Conservation (phyloP, 2,113 vertebrate genomes). For the Uropsilus gracilis region DNA sequence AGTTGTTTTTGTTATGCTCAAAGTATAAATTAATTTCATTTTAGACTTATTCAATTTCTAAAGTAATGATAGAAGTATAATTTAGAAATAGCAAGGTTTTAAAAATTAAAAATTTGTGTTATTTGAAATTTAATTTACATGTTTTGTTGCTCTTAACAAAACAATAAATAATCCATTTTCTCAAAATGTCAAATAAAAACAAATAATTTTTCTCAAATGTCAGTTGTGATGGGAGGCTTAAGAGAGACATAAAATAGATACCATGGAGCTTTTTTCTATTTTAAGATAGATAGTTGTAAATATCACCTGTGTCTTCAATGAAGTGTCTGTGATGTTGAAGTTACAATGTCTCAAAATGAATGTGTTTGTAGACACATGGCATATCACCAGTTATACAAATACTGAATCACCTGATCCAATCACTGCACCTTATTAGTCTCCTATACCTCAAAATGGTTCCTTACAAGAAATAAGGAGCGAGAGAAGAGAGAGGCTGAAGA, state of each 20-base stretch:
- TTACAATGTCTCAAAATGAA: too few species aligned
- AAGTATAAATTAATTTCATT: not conserved
- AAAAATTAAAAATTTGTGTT: not conserved
- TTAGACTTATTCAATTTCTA: not conserved
- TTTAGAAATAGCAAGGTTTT: not conserved
- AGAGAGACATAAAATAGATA: not conserved
- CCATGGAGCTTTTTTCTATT: not conserved
- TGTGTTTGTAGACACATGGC: too few species aligned
- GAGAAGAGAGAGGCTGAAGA: not conserved
- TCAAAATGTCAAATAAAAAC: too few species aligned
- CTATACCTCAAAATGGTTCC: not conserved
- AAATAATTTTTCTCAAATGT: not conserved
- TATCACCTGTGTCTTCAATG: not conserved
- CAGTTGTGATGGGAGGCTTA: not conserved
- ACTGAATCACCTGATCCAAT: not conserved
- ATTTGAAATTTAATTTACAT: not conserved
- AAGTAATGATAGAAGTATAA: not conserved
- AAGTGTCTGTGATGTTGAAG: not conserved
- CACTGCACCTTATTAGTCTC: too few species aligned
- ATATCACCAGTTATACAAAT: not conserved
- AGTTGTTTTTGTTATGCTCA: conserved; percentile 7
- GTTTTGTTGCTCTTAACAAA: too few species aligned
- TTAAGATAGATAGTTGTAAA: not conserved
- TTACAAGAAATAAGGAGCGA: not conserved
- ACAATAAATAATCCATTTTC: too few species aligned